Base-by-base conservation (phyloP, 2,888 invertebrate species). In the Lycia hirtaria region DNA sequence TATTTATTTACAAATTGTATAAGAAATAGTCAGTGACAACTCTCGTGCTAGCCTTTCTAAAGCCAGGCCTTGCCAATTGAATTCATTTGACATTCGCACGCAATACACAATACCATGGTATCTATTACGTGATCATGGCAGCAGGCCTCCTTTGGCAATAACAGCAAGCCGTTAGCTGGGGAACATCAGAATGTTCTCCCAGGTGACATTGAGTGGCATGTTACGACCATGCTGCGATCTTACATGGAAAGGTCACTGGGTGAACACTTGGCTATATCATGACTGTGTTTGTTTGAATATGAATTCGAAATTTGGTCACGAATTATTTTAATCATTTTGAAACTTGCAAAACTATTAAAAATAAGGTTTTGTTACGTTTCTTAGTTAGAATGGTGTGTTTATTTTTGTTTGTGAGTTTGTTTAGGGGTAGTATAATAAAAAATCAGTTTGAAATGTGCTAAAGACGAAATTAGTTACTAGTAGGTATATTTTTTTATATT, bases 1-100 rank as follows among this genome's bases (percentile, higher is more conserved):
- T n/a, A n/a, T n/a, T n/a, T n/a, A n/a, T n/a, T n/a, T n/a, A n/a
- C n/a, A n/a, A n/a, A n/a, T n/a, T n/a, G n/a, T n/a, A n/a, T n/a
- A n/a, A n/a, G n/a, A n/a, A n/a, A n/a, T n/a, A n/a, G n/a, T 35
- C 19, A 37, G 17, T 3, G 4, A 14, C 22, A 14, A 26, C 24
- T 17, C 26, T 9, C 35, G 35, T 24, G 35, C 26, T 47, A 47
- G 47, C 47, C 33, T 35, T 35, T 47, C 22, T 54, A 45, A 28
- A 17, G 15, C 45, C 38, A 50, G 45, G 45, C 57, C 57, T 57
- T 57, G 57, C 47, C 38, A 35, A 35, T 47, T 37, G 35, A 41
- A 43, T 52, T 52, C 28, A 30, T 48, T 52, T 57, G 57, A 57
- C 57, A 57, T 57, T 57, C 57, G 48, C 57, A 57, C 57, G 57